Evolutionary conservation across 1,140 invertebrate species (phyloP), one percentile per base, ranked within the genome.

Genomic region (Notospermus geniculatus): DNA sequence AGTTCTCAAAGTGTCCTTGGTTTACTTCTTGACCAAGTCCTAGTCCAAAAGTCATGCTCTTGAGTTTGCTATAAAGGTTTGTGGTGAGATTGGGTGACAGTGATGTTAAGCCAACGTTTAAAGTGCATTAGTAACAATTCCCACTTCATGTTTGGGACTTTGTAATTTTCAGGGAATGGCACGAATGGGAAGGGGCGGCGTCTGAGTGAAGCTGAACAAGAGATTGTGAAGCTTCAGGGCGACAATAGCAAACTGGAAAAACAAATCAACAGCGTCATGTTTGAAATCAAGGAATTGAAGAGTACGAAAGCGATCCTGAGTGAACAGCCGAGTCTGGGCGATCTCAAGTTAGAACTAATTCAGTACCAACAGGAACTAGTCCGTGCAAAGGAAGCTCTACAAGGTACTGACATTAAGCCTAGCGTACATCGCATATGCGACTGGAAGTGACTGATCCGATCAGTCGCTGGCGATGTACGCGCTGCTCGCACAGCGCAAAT

Each of bases 231-330:
- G 29, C 29, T 77, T 45, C 63, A 61, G 27, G 64, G 66, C 25
- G 73, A 81, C 53, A 78, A 75, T 61, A 65, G 67, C n/a, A 70
- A 73, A 29, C 75, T 90, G 5, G 83, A 87, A 46, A 71, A 86
- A 57, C 86, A 89, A 69, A 89, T 90, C 67, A 86, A 88, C 64
- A 83, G 84, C 56, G 77, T 90, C n/a, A 86, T 86, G 55, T 84
- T 85, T 28, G 88, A 91, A 73, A 81, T 89, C 1, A 81, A 85
- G 1, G 82, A 87, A 67, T 74, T 89, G 52, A 81, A 85, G 30
- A 64, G 65, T 23, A 64, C 71, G 5, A 73, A 71, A 57, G 64
- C 60, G 2, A 50, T 52, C 13, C 60, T 54, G 22, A 66, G 53
- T 46, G 60, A 68, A 39, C 67, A 66, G 9, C 60, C 60, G 30